A percentile compares a stretch with the other conserved stretches of the same genome.
These are phyloP conservation scores for Brevipalpus yothersi DNA, from an alignment of 1,140 invertebrate species.

Conservation along the genomic window DNA sequence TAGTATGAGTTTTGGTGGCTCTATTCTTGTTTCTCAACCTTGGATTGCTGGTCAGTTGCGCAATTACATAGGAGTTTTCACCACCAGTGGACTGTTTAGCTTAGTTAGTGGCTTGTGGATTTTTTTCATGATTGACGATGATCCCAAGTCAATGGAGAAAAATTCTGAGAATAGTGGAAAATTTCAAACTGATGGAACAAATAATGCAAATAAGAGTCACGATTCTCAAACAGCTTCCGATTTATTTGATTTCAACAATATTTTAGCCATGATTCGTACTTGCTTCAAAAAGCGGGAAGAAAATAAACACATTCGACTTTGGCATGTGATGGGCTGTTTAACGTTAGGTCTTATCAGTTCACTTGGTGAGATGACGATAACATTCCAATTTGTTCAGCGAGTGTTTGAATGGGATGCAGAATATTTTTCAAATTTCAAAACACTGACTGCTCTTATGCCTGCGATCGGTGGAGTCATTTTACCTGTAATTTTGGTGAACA, in stretches of 20 bases:
- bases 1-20: no score
- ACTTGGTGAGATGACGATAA: background rate
- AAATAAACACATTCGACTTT: background rate
- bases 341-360: background rate
- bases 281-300: background rate
- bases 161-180: no score
- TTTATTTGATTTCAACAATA: conserved; percentile 3
- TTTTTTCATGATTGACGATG: no score
- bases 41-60: no score
- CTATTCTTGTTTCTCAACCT: no score
- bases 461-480: background rate
- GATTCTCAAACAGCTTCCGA: no score
- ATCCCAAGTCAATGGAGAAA: no score
- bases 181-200: no score
- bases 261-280: background rate
- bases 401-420: conserved; percentile 3
- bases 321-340: background rate
- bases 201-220: no score
- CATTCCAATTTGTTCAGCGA: conserved; percentile 4
- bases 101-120: no score
- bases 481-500: conserved; percentile 2
- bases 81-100: no score
- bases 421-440: conserved; percentile 4
- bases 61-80: no score
- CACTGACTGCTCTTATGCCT: background rate